These are phyloP conservation scores for Ornithorhynchus anatinus DNA, from an alignment of 2,113 vertebrate genomes.

Conservation along the genomic window DNA sequence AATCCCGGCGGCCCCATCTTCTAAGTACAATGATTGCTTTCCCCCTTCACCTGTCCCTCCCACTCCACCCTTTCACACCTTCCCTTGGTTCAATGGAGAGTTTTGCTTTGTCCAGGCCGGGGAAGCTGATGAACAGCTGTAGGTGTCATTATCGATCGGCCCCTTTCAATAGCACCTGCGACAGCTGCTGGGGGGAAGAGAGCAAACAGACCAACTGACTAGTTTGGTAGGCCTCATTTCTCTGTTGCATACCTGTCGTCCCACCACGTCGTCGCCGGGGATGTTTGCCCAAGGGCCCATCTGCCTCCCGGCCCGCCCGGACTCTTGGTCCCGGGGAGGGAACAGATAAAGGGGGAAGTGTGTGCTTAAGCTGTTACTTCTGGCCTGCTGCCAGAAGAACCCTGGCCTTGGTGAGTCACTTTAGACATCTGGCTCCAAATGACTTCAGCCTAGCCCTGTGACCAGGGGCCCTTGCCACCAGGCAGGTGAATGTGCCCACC, in stretches of 20 bases:
- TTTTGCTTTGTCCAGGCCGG: conserved; percentile 1
- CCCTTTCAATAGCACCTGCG: background rate
- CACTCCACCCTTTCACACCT: no score
- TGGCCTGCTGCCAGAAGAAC: background rate
- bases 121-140: background rate
- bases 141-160: background rate
- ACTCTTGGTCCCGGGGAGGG: background rate
- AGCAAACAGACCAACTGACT: conserved; percentile 28
- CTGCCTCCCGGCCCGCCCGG: background rate
- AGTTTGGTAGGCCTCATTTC: no score
- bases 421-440: background rate
- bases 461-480: no score
- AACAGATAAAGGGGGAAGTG: background rate
- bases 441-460: no score
- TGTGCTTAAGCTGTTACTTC: background rate
- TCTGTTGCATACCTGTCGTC: no score
- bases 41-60: no score
- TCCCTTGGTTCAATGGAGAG: rapidly evolving
- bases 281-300: background rate
- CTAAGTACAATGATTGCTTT: no score
- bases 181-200: conserved; percentile 27
- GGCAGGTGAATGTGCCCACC: no score
- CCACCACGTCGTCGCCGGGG: no score
- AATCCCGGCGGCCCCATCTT: no score
- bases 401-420: background rate